These are phyloP conservation scores for Argyrosomus regius DNA, from an alignment of 2,797 vertebrate genomes.

Conservation along the genomic window DNA sequence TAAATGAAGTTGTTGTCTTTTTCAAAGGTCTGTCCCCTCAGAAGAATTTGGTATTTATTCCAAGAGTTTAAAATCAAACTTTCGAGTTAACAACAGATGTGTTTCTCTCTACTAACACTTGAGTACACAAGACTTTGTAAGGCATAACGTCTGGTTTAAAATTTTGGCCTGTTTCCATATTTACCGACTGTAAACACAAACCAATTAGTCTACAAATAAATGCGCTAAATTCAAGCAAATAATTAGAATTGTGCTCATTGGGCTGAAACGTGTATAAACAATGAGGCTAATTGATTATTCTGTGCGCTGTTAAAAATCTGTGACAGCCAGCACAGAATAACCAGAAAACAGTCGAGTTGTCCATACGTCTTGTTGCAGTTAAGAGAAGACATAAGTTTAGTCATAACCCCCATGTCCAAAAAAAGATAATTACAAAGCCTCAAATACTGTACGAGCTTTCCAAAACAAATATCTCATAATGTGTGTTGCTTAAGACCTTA, in stretches of 20 bases:
- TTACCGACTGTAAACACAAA: slow-evolving; percentile 6
- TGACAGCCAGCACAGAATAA: neutral
- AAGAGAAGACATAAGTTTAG: neutral
- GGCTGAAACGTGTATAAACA: slow-evolving; percentile 26
- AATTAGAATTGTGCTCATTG: slow-evolving; percentile 20
- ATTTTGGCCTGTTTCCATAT: slow-evolving; percentile 17
- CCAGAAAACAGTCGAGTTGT: neutral
- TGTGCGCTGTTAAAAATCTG: slow-evolving; percentile 8
- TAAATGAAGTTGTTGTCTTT: neutral
- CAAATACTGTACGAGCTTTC: neutral
- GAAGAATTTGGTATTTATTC: neutral
- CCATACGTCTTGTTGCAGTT: neutral
- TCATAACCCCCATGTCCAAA: no score
- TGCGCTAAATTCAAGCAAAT: slow-evolving; percentile 13
- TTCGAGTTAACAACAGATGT: slow-evolving; percentile 13
- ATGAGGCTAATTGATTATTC: slow-evolving; percentile 14
- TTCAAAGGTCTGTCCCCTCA: neutral
- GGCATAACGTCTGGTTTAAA: neutral
- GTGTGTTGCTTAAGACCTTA: neutral
- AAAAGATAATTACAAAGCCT: neutral
- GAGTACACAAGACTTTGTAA: neutral
- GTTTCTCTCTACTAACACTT: neutral
- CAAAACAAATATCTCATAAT: neutral
- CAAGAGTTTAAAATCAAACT: slow-evolving; percentile 1
- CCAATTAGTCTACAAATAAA: slow-evolving; percentile 38